Evolutionary conservation across 2,888 invertebrate genomes (phyloP).

Genomic region (Orthonevra nobilis): DNA sequence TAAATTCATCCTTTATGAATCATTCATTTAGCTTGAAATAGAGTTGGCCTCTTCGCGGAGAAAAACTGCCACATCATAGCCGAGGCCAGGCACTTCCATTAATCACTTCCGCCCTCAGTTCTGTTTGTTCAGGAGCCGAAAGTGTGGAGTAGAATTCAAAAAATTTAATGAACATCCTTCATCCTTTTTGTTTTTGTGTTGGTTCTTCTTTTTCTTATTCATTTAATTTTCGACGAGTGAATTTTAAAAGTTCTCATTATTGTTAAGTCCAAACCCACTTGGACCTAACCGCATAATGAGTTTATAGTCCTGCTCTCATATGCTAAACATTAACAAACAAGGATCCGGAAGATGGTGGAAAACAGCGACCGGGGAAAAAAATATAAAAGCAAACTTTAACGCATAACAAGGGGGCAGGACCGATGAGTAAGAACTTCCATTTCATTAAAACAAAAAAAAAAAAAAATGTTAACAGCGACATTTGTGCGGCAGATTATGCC

Average conservation of each 20-base stretch:
- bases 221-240: constrained; percentile 8
- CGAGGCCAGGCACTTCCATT: constrained; percentile 42
- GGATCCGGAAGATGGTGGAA: constrained; percentile 13
- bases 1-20: no score
- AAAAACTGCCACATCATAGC: no score
- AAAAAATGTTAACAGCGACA: constrained; percentile 68
- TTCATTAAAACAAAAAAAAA: no score
- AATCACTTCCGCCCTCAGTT: constrained; percentile 56
- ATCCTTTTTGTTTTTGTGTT: constrained; percentile 1
- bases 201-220: not conserved
- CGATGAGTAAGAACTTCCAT: constrained; percentile 32
- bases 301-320: constrained; percentile 47
- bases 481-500: constrained; percentile 61
- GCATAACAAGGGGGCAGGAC: constrained; percentile 27
- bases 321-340: constrained; percentile 42
- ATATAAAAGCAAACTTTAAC: constrained; percentile 41
- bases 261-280: constrained; percentile 17
- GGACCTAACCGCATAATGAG: constrained; percentile 60
- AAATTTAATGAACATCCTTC: constrained; percentile 59
- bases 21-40: no score
- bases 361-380: not conserved
- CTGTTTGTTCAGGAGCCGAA: constrained; percentile 37
- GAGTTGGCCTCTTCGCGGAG: no score
- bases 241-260: constrained; percentile 49
- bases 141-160: constrained; percentile 40